These are phyloP conservation scores for Philereme transversata DNA, from an alignment of 2,888 invertebrate genomes.

Conservation along the genomic window DNA sequence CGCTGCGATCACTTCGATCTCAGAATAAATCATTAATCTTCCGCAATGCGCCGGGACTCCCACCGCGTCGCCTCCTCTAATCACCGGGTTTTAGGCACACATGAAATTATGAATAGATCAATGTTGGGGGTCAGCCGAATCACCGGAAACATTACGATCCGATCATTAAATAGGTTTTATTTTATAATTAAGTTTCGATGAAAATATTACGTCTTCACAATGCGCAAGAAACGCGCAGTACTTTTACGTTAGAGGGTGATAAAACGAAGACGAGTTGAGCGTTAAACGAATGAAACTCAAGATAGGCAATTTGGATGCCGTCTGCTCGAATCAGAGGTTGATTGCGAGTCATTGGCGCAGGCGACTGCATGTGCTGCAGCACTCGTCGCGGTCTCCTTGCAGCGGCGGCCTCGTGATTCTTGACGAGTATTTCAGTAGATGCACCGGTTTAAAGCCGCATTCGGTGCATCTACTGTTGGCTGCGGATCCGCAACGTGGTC, in stretches of 20 bases:
- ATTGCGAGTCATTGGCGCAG: conserved; percentile 1
- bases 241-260: conserved; percentile 24
- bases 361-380: conserved; percentile 17
- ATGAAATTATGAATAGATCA: conserved; percentile 36
- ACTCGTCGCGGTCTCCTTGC: conserved; percentile 9
- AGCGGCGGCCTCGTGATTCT: conserved; percentile 7
- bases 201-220: conserved; percentile 35
- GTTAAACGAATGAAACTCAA: conserved; percentile 8
- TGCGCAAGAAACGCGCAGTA: conserved; percentile 22
- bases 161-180: conserved; percentile 36
- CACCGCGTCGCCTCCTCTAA: conserved; percentile 20
- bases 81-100: conserved; percentile 28
- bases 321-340: conserved; percentile 9
- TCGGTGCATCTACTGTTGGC: background rate
- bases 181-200: conserved; percentile 36
- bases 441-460: conserved; percentile 20
- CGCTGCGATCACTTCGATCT: conserved; percentile 27
- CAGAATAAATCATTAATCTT: conserved; percentile 40
- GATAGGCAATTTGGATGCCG: conserved; percentile 16
- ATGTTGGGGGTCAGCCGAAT: conserved; percentile 39
- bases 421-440: conserved; percentile 17
- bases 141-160: conserved; percentile 38
- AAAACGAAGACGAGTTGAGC: conserved; percentile 8
- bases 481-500: conserved; percentile 15
- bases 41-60: conserved; percentile 37